phyloP scores from a whole-genome alignment of 2,888 invertebrate genomes.

The Conchocele bisecta region DNA sequence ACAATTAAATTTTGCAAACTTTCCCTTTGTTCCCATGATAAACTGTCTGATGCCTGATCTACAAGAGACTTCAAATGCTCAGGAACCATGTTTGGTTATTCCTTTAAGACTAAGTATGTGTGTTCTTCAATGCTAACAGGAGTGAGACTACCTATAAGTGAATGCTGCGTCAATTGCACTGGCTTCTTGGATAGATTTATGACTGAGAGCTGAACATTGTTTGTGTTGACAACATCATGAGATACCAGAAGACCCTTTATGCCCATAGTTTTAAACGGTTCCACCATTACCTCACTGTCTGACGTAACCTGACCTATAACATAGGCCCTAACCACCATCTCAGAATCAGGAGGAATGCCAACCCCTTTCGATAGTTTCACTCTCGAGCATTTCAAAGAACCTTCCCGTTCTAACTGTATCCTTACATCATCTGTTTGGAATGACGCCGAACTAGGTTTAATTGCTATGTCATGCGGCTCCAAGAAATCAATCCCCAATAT shows the following conservation, averaged over 20 bases:
- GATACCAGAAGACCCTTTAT: constrained; percentile 2
- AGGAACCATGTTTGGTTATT: background rate
- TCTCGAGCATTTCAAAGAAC: background rate
- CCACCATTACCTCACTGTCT: background rate
- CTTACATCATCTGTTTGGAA: background rate
- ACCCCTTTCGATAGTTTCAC: constrained; percentile 4
- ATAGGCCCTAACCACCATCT: constrained; percentile 7
- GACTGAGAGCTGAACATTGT: background rate
- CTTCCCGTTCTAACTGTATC: constrained; percentile 2
- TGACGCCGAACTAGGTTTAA: background rate
- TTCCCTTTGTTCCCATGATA: background rate
- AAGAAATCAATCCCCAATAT: constrained; percentile 8
- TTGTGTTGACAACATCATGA: background rate
- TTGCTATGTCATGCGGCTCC: background rate
- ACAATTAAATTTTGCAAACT: background rate
- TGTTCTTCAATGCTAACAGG: too few relatives aligned
- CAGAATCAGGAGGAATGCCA: constrained; percentile 14
- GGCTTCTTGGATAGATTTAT: background rate
- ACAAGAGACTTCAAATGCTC: background rate
- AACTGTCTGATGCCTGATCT: background rate
- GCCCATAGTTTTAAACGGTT: background rate
- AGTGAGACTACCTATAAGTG: background rate
- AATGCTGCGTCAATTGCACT: background rate
- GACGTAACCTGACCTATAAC: background rate
- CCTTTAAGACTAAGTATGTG: too few relatives aligned